Base-by-base conservation (phyloP, 2,797 vertebrate species). In the Chelon labrosus region DNA sequence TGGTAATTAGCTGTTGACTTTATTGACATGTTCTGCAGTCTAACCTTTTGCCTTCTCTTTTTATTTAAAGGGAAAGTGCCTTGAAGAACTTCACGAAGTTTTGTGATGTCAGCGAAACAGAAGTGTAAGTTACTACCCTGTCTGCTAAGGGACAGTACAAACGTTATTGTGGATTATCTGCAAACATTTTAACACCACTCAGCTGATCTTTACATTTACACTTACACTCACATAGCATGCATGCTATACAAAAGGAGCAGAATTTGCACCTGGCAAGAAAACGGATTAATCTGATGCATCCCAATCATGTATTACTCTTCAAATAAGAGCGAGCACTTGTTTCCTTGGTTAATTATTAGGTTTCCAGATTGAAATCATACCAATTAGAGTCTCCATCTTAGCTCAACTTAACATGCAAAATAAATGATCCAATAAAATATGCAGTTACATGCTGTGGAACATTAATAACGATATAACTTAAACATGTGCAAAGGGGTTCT, bases 71-170 rank as follows among this genome's bases (percentile, higher is more conserved):
- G 76, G 90, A 93, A 77, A 93, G 66, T 25, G 83, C 86, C 49
- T 86, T 84, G 49, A 91, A 84, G 81, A 94, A 94, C 80, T 80
- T 92, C 8, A 85, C 92, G 41, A 86, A 75, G 65, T 82, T 92
- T 2, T 95, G 93, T 77, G 85, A 89, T 57, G 66, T 85, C 62
- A 76, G 49, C 7, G 17, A 84, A 60, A 41, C 75, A 75, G 80
- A 90, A 75, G 82, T 56, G 94, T 95, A 91, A 94, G 92, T 84
- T 14, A 56, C 22, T 58, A 71, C 39, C 62, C 44, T 14, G 10
- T 0, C 7, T 12, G 7, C 7, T 22, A 5, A 17, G 10, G 41
- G 19, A 17, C 4, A 16, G 14, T 51, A 20, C 3, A 25, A 19
- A 38, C 72, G 22, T 12, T 0, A 44, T 19, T 31, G 2, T n/a